A percentile compares a stretch with the other conserved stretches of the same genome.
These are phyloP conservation scores for Glossosoma conforme DNA, from an alignment of 1,140 invertebrate genomes.

Conservation along the genomic window DNA sequence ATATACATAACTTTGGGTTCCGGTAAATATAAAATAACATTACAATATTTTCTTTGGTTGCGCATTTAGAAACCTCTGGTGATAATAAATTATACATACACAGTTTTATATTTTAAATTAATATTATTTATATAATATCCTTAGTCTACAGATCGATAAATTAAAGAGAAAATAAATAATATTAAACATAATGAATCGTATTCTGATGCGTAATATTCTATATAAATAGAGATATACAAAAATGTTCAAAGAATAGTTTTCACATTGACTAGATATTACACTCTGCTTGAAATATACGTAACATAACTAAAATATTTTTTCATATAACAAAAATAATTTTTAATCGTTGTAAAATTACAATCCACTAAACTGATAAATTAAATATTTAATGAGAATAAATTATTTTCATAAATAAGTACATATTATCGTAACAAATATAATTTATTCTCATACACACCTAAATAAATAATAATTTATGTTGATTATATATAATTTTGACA, in stretches of 20 bases:
- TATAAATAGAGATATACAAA: slow-evolving; percentile 2
- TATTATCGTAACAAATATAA: too few species aligned
- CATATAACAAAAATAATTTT: slow-evolving; percentile 25
- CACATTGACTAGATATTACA: slow-evolving; percentile 31
- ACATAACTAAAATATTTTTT: slow-evolving; percentile 17
- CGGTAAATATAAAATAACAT: too few species aligned
- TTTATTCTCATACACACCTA: too few species aligned
- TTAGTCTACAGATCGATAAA: slow-evolving; percentile 1
- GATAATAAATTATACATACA: too few species aligned
- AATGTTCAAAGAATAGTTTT: slow-evolving; percentile 19
- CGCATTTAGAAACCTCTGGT: too few species aligned
- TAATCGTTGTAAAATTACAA: slow-evolving; percentile 4
- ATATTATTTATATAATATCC: not conserved
- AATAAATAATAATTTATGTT: too few species aligned
- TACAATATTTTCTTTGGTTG: too few species aligned
- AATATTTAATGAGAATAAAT: not conserved
- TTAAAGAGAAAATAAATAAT: slow-evolving; percentile 7
- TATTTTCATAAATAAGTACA: too few species aligned
- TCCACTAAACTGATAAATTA: not conserved
- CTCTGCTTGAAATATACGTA: slow-evolving; percentile 25
- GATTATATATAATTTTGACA: too few species aligned
- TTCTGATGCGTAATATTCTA: slow-evolving; percentile 14
- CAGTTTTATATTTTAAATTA: slow-evolving; percentile 1
- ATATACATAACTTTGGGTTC: too few species aligned
- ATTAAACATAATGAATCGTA: slow-evolving; percentile 12